Evolutionary conservation across 2,797 vertebrate genomes (phyloP).

Genomic region (Thaleichthys pacificus): DNA sequence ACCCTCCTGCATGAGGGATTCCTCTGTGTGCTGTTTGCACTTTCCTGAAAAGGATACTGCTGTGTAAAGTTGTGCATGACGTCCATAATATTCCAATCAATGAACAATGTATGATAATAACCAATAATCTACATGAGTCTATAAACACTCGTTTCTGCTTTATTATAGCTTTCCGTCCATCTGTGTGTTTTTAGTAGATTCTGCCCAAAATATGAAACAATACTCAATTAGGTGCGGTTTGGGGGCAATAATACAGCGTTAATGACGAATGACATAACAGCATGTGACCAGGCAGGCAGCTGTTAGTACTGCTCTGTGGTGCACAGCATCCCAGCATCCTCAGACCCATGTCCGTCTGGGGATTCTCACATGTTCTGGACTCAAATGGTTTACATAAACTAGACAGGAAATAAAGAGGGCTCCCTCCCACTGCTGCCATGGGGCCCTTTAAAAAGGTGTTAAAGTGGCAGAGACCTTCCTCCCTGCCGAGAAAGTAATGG

Average conservation of each 20-base stretch:
- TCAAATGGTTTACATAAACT: conserved; percentile 8
- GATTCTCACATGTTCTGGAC: background rate
- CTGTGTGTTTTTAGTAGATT: conserved; percentile 10
- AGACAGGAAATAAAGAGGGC: conserved; percentile 18
- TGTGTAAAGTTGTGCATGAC: too few species aligned
- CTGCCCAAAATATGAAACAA: conserved; percentile 21
- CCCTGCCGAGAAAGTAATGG: conserved; percentile 56
- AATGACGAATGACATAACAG: conserved; percentile 35
- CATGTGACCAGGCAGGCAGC: conserved; percentile 36
- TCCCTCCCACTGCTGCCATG: conserved; percentile 23
- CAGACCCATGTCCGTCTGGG: background rate
- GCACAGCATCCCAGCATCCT: conserved; percentile 14
- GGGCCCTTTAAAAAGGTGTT: conserved; percentile 29
- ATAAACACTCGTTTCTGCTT: background rate
- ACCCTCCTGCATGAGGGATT: background rate
- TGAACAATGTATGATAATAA: too few species aligned
- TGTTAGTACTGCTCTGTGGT: conserved; percentile 28
- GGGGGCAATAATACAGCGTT: conserved; percentile 37
- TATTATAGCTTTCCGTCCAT: conserved; percentile 1
- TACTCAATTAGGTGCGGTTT: conserved; percentile 29
- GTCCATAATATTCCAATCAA: too few species aligned
- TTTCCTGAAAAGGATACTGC: too few species aligned
- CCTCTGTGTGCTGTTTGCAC: too few species aligned
- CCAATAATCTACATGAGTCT: background rate
- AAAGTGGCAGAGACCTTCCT: conserved; percentile 13